phyloP scores from a whole-genome alignment of 1,140 invertebrate species.

The Triops longicaudatus region DNA sequence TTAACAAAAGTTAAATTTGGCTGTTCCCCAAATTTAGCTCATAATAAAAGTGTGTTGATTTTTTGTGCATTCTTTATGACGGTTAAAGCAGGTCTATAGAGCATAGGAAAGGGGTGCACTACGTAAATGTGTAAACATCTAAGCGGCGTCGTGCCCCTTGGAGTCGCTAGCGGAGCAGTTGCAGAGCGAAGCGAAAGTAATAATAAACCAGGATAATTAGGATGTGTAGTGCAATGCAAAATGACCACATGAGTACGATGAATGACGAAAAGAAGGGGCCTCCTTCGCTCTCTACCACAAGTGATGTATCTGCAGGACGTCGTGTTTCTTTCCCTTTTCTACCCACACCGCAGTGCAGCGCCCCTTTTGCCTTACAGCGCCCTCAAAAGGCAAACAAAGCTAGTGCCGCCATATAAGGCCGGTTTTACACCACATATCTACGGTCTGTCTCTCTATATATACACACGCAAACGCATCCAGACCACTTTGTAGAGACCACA shows the following conservation, averaged over 20 bases:
- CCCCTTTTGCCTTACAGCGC: background rate
- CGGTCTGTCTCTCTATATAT: too few relatives aligned
- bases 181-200: conserved; percentile 11
- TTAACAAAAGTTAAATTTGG: too few relatives aligned
- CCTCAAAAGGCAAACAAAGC: conserved; percentile 7
- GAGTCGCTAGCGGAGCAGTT: conserved; percentile 13
- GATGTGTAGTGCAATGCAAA: conserved; percentile 8
- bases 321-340: background rate
- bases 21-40: too few relatives aligned
- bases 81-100: background rate
- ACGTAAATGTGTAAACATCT: background rate
- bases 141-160: background rate
- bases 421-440: background rate
- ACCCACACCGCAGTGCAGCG: background rate
- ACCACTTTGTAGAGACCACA: too few relatives aligned
- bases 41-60: too few relatives aligned
- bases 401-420: background rate
- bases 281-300: background rate
- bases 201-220: conserved; percentile 13
- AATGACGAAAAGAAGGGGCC: conserved; percentile 3
- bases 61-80: background rate
- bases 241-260: conserved; percentile 11
- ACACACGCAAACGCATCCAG: too few relatives aligned
- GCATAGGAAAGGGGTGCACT: background rate
- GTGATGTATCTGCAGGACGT: conserved; percentile 14